A percentile compares a stretch with the other conserved stretches of the same genome.
These are phyloP conservation scores for Montipora cactus DNA, from an alignment of 64 coral and sea anemone genomes.

Conservation along the genomic window DNA sequence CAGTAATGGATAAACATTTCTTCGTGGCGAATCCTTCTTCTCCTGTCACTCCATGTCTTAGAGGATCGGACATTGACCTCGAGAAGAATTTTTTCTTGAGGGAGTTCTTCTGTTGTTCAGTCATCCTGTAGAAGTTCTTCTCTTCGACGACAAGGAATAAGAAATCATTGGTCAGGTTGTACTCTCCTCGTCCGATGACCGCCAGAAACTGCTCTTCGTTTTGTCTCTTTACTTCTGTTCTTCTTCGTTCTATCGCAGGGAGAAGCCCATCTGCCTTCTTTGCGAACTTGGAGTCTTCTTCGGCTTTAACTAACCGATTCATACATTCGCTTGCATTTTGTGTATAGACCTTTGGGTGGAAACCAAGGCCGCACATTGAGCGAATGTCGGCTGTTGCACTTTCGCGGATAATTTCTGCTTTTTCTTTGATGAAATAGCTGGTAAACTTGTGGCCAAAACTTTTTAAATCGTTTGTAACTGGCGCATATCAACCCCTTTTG, in stretches of 20 bases:
- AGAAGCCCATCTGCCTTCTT: too few species aligned
- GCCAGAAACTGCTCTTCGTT: constrained; percentile 67
- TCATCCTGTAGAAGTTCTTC: constrained; percentile 66
- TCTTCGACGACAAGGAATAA: constrained; percentile 41
- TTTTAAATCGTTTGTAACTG: background rate
- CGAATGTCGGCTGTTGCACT: constrained; percentile 53
- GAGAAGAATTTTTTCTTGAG: constrained; percentile 67
- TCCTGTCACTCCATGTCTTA: constrained; percentile 9
- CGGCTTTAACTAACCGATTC: constrained; percentile 56
- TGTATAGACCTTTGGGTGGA: constrained; percentile 54
- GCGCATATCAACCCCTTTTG: too few species aligned
- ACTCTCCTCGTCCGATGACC: constrained; percentile 69
- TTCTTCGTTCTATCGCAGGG: constrained; percentile 41
- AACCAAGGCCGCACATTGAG: constrained; percentile 55
- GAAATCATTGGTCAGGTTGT: constrained; percentile 54
- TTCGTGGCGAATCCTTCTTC: constrained; percentile 8
- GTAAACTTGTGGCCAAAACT: constrained; percentile 11
- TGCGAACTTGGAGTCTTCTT: constrained; percentile 1
- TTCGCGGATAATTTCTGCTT: constrained; percentile 45
- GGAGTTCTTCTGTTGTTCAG: constrained; percentile 56
- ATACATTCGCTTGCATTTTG: constrained; percentile 69
- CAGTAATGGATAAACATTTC: constrained; percentile 46
- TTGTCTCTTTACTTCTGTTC: constrained; percentile 51
- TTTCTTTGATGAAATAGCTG: constrained; percentile 35
- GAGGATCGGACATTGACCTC: constrained; percentile 32